Percentiles rank a stretch among this genome's conserved stretches.
phyloP scores from a whole-genome alignment of 2,113 vertebrate genomes.

The Numenius arquata region DNA sequence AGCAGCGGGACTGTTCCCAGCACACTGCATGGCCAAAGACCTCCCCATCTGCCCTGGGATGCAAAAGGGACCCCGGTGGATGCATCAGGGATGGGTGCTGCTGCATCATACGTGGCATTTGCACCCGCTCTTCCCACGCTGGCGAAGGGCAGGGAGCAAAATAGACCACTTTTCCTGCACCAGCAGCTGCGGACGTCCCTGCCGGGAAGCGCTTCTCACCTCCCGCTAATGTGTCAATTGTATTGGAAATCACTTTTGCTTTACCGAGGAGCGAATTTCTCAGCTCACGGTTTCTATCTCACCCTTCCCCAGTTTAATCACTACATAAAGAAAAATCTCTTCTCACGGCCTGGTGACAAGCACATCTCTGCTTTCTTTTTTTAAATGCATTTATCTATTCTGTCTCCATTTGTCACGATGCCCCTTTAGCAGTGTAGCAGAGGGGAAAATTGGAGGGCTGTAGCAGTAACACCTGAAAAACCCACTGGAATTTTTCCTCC shows the following conservation, averaged over 20 bases:
- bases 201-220: not conserved
- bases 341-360: not conserved
- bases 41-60: not conserved
- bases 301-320: not conserved
- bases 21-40: rapidly evolving
- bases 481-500: not conserved
- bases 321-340: not conserved
- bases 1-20: not conserved
- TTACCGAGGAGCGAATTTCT: not conserved
- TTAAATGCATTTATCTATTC: not conserved
- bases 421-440: not conserved
- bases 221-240: not conserved
- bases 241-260: not conserved
- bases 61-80: not conserved
- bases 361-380: not conserved
- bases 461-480: not conserved
- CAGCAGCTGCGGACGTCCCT: not conserved
- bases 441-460: not conserved
- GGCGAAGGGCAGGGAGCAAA: not conserved
- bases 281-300: not conserved
- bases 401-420: not conserved
- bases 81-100: not conserved
- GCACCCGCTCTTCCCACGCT: rapidly evolving
- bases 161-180: rapidly evolving
- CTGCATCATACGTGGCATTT: rapidly evolving